phyloP scores from a whole-genome alignment of 2,113 vertebrate genomes.

The Cottus gobio region DNA sequence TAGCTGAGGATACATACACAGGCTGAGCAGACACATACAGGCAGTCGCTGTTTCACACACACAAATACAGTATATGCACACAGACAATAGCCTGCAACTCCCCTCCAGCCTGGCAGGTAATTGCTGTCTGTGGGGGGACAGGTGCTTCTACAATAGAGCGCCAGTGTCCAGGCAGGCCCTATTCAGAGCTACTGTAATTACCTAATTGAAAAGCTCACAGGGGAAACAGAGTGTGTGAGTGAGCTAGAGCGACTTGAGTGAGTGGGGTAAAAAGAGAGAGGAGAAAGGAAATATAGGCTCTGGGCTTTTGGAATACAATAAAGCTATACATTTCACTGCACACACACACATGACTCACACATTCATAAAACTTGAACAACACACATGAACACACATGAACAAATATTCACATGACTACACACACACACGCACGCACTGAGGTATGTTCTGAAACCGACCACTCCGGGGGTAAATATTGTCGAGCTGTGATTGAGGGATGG shows the following conservation, averaged over 20 bases:
- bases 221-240: conserved; percentile 34
- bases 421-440: not conserved
- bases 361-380: not conserved
- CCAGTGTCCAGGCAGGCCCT: conserved; percentile 73
- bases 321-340: conserved; percentile 14
- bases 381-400: not conserved
- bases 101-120: conserved; percentile 79
- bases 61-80: conserved; percentile 31
- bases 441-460: conserved; percentile 49
- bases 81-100: conserved; percentile 74
- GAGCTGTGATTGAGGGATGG: conserved; percentile 46
- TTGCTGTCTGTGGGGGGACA: conserved; percentile 80
- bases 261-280: conserved; percentile 21
- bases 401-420: no score
- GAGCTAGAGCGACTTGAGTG: conserved; percentile 7
- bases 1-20: conserved; percentile 3
- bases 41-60: conserved; percentile 12
- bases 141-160: conserved; percentile 78
- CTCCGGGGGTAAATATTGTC: conserved; percentile 59
- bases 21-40: not conserved
- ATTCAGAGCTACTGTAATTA: conserved; percentile 80
- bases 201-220: conserved; percentile 81
- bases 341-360: not conserved
- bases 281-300: conserved; percentile 55
- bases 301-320: conserved; percentile 42